Evolutionary conservation across 2,888 invertebrate genomes (phyloP).

Genomic region (Harmothoe impar): DNA sequence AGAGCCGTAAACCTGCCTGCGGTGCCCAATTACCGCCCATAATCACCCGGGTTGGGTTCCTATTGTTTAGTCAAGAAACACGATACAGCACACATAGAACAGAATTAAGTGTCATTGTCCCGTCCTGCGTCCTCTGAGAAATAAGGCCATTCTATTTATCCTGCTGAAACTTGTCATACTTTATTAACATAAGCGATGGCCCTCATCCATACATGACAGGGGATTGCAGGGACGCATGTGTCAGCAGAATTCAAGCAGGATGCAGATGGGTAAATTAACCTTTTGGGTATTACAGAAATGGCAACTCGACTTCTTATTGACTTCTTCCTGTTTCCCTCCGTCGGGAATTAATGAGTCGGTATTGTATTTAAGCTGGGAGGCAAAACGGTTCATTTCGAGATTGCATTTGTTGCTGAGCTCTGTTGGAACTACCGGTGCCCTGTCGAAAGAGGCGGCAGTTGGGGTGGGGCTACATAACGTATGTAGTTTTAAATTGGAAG

Average conservation of each 20-base stretch:
- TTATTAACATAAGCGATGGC: no score
- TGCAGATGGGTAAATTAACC: background rate
- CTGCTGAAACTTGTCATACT: background rate
- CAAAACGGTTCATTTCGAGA: background rate
- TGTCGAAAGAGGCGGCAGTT: no score
- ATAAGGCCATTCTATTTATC: background rate
- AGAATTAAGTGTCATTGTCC: constrained; percentile 20
- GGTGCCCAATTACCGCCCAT: constrained; percentile 12
- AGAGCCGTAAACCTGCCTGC: background rate
- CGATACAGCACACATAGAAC: background rate
- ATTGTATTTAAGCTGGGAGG: background rate
- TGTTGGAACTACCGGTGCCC: background rate
- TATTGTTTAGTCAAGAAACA: background rate
- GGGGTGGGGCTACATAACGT: no score
- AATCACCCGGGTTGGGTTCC: background rate
- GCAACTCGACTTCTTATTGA: background rate
- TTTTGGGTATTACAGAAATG: background rate
- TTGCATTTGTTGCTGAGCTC: background rate
- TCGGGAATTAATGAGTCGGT: background rate
- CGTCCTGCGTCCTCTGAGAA: background rate
- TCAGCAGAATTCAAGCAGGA: background rate
- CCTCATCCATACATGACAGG: no score
- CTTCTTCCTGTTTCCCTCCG: background rate
- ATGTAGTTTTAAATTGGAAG: no score
- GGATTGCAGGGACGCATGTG: no score